Base-by-base conservation (phyloP, 2,113 vertebrate species). In the human (Homo sapiens) region DNA sequence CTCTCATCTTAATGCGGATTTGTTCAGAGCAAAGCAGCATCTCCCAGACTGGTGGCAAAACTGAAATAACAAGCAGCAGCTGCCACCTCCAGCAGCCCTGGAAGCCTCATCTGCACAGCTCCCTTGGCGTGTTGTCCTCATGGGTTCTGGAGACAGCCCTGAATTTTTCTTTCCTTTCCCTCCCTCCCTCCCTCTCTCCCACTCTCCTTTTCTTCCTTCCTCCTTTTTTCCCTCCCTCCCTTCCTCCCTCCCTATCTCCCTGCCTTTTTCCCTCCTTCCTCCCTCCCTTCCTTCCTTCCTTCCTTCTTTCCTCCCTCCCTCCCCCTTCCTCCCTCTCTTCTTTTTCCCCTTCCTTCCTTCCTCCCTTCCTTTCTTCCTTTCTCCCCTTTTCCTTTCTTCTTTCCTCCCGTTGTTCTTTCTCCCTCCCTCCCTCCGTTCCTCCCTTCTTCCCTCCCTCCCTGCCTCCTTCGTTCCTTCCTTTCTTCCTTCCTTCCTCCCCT, bases 1-100 rank as follows among this genome's bases (percentile, higher is more conserved):
- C 87, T 82, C 86, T 90, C 89, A 0, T 93, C 95, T 95, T 96
- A 86, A 94, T 90, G 81, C 0, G 38, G 86, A 92, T 97, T 97
- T 95, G 80, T 87, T 93, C 61, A 80, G 70, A 94, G 38, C 18
- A 38, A 92, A 76, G 52, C 14, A 94, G 68, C 12, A 50, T 5
- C 91, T 96, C 61, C 75, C 0, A 68, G 84, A 43, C 40, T 92
- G 43, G 16, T 8, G 40, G 35, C 43, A 20, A 82, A 61, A 66
- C 11, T 13, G 35, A 94, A 81, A 50, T 68, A 23, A 52, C 40
- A 40, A 61, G 5, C 55, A n/a, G 22, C 57, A 45, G n/a, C 8
- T 2, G 0, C 22, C 18, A 5, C 45, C 61, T 79, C n/a, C 50
- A 30, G 14, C 16, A 68, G 1, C 32, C 14, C 76, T 22, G 17